Evolutionary conservation across 2,888 invertebrate species (phyloP).

Genomic region (Cerastis leucographa): DNA sequence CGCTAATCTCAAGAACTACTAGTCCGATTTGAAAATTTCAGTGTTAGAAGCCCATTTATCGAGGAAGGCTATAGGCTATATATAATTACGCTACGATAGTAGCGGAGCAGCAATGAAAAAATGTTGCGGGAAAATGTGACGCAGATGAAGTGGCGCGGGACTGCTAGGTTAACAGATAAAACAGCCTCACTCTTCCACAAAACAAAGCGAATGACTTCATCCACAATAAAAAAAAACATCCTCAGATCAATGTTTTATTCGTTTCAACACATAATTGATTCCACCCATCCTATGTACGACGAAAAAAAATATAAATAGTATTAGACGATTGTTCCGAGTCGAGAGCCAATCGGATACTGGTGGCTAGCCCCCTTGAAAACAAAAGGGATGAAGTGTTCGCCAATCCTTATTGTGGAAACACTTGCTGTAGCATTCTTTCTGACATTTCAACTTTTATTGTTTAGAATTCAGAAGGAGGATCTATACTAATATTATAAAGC

Average conservation of each 20-base stretch:
- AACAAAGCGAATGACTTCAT: not conserved
- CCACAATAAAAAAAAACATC: conserved; percentile 20
- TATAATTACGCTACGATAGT: too few relatives aligned
- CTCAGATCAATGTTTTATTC: conserved; percentile 6
- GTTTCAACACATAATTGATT: conserved; percentile 22
- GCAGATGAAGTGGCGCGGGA: too few relatives aligned
- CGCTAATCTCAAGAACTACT: too few relatives aligned
- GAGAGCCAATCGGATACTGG: conserved; percentile 33
- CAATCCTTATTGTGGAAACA: conserved; percentile 20
- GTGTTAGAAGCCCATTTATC: too few relatives aligned
- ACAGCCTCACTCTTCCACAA: not conserved
- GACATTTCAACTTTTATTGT: conserved; percentile 4
- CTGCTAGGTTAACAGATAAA: too few relatives aligned
- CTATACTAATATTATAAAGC: too few relatives aligned
- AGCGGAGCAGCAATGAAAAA: too few relatives aligned
- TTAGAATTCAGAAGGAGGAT: not conserved
- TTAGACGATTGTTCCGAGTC: conserved; percentile 45
- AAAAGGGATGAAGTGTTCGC: conserved; percentile 22
- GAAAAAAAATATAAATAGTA: conserved; percentile 30
- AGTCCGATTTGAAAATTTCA: too few relatives aligned
- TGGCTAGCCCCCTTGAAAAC: conserved; percentile 19
- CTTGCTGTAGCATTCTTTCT: not conserved
- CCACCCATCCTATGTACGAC: conserved; percentile 10
- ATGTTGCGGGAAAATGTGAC: too few relatives aligned
- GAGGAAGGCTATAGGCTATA: too few relatives aligned